phyloP scores from a whole-genome alignment of 2,113 vertebrate genomes.

The Panthera tigris region DNA sequence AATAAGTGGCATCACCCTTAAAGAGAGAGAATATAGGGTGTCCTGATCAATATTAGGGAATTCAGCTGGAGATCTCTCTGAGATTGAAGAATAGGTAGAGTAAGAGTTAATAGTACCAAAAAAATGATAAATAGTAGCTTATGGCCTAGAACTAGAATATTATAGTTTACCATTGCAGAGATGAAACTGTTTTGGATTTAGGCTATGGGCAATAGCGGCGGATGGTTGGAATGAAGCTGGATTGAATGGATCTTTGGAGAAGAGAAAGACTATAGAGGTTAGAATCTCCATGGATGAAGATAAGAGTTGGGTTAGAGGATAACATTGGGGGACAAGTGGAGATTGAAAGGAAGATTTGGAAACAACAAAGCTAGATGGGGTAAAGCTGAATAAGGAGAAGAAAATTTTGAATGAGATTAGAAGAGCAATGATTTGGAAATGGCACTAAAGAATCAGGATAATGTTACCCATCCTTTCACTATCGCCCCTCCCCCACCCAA shows the following conservation, averaged over 20 bases:
- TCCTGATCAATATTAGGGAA: neutral
- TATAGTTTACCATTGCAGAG: neutral
- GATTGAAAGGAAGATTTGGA: neutral
- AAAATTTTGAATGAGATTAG: neutral
- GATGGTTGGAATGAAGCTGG: neutral
- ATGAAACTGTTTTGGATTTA: neutral
- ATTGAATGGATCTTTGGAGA: neutral
- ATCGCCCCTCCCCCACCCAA: fast-evolving
- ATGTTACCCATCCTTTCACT: neutral
- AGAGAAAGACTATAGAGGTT: neutral
- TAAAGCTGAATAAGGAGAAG: neutral
- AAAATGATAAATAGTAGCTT: neutral
- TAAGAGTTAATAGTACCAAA: neutral
- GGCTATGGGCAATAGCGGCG: neutral
- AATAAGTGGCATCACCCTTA: neutral
- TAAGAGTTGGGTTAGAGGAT: neutral
- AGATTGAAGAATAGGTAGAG: neutral
- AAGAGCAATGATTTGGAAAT: neutral
- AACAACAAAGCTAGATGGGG: neutral
- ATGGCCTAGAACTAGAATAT: neutral
- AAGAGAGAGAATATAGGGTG: neutral
- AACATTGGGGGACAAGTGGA: neutral
- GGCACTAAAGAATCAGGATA: neutral
- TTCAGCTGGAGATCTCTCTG: neutral
- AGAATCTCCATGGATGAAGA: neutral